phyloP scores from a whole-genome alignment of 2,113 vertebrate genomes.

The Meles meles region DNA sequence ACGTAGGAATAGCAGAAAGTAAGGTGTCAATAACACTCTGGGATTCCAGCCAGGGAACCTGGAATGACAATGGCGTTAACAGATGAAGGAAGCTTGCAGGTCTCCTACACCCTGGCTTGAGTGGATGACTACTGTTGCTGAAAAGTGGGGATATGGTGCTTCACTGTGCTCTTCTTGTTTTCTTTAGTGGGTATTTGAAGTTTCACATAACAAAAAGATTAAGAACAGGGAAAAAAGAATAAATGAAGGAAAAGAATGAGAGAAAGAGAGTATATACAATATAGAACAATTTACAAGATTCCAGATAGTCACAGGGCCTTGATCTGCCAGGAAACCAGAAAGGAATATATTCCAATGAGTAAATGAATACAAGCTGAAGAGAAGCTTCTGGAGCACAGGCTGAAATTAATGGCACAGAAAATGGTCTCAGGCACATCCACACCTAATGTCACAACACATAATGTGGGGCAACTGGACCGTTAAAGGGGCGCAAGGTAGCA shows the following conservation, averaged over 20 bases:
- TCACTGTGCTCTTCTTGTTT: not conserved
- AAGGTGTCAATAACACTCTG: not conserved
- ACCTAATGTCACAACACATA: not conserved
- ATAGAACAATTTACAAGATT: not conserved
- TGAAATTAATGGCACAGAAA: not conserved
- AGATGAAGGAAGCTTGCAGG: not conserved
- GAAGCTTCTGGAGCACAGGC: not conserved
- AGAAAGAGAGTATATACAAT: not conserved
- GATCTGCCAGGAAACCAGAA: not conserved
- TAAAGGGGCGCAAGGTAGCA: not conserved
- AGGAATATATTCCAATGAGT: not conserved
- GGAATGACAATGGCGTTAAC: not conserved
- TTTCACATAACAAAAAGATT: constrained; percentile 9
- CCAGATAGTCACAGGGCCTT: not conserved
- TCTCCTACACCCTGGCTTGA: not conserved
- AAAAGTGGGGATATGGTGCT: not conserved
- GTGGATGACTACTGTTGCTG: not conserved
- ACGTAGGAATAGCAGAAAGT: not conserved
- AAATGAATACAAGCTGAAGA: not conserved
- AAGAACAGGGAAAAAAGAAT: not conserved
- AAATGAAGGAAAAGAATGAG: not conserved
- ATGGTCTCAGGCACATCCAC: not conserved
- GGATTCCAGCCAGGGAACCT: not conserved
- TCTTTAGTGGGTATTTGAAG: not conserved
- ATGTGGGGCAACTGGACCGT: not conserved